Conservation (phyloP, 2,113 vertebrate genomes). For the Pseudolaguvia tuberculata region DNA sequence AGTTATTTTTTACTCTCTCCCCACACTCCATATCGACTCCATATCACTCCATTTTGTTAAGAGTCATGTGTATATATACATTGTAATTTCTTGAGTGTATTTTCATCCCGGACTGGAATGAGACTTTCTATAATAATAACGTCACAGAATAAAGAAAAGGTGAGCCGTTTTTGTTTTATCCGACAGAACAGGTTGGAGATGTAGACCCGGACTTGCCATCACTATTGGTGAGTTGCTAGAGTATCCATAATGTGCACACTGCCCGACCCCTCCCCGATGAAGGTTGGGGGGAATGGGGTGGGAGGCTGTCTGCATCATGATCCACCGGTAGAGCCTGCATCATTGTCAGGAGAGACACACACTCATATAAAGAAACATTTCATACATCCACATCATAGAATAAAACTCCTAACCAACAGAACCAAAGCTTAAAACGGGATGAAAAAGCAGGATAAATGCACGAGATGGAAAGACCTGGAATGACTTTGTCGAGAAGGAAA, state of each 20-base stretch:
- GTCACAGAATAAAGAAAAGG: too few species aligned
- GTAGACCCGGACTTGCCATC: too few species aligned
- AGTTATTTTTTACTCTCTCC: too few species aligned
- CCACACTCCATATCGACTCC: too few species aligned
- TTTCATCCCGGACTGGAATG: too few species aligned
- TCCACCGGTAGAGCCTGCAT: conserved; percentile 7
- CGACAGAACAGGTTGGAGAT: too few species aligned
- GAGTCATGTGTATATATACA: too few species aligned
- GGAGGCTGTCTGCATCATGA: conserved; percentile 17
- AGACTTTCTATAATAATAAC: too few species aligned
- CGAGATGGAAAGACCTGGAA: conserved; percentile 4
- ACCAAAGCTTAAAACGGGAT: neutral
- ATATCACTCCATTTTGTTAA: too few species aligned
- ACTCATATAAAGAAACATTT: neutral
- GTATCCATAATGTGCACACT: conserved; percentile 23
- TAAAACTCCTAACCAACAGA: neutral
- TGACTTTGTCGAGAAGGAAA: neutral
- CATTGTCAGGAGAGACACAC: neutral
- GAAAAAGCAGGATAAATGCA: neutral
- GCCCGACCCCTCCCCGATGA: conserved; percentile 14
- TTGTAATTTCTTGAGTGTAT: too few species aligned
- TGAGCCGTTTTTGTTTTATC: too few species aligned
- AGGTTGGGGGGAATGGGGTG: conserved; percentile 13
- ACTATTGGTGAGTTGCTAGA: conserved; percentile 22
- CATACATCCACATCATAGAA: neutral